Conservation (phyloP, 2,113 vertebrate genomes). For the Malaclemys terrapin region DNA sequence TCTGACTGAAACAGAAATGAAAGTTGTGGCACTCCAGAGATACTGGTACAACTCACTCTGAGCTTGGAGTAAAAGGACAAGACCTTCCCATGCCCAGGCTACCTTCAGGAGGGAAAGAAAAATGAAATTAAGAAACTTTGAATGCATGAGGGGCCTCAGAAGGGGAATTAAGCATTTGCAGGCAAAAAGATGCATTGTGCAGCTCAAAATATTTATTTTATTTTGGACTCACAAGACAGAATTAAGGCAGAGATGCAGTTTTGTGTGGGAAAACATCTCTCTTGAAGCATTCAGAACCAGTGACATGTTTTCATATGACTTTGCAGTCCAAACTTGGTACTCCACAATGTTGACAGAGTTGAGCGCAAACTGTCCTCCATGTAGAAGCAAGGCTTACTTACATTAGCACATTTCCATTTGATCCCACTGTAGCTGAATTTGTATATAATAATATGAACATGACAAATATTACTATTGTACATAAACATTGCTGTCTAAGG, state of each 20-base stretch:
- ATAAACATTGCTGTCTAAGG: not conserved
- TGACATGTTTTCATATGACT: constrained; percentile 55
- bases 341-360: not conserved
- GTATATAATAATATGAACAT: not conserved
- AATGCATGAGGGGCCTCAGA: constrained; percentile 1
- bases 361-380: not conserved
- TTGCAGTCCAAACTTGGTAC: constrained; percentile 6
- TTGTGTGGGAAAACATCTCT: constrained; percentile 57
- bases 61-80: not conserved
- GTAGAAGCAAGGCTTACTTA: not conserved
- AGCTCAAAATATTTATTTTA: not conserved
- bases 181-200: not conserved
- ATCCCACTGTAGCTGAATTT: not conserved
- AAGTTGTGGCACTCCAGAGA: not conserved
- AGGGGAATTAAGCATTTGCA: not conserved
- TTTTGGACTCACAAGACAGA: not conserved
- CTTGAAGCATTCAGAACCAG: not conserved
- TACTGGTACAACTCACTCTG: not conserved
- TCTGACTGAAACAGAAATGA: not conserved
- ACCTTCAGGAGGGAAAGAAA: not conserved
- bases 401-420: not conserved
- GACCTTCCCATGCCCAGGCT: not conserved
- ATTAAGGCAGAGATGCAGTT: constrained; percentile 44
- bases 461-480: rapidly evolving
- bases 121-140: not conserved